Evolutionary conservation across 2,113 vertebrate genomes (phyloP), one percentile per base, ranked within the genome.

Genomic region (Platysteira castanea): DNA sequence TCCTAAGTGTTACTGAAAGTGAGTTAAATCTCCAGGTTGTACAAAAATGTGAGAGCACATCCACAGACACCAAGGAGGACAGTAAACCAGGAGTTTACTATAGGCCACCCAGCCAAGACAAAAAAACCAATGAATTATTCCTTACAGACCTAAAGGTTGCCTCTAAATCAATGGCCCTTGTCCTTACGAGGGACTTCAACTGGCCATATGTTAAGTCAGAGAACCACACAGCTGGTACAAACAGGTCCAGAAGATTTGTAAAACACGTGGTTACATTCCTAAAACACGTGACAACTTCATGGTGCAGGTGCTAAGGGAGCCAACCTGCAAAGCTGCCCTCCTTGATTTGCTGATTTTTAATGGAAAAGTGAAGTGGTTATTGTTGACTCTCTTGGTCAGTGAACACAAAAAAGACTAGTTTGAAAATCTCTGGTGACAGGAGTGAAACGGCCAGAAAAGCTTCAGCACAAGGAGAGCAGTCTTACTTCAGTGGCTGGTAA

Each of bases 191-290:
- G 5, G 28, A 31, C 9, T 75, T 60, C 24, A 46, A 13, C 11
- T 41, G 60, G 16, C 50, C 24, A 18, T 37, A 24, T 15, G 7
- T 35, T n/a, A 47, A 52, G 9, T 15, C n/a, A 52, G 47, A 60
- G 30, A 20, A 68, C 17, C 14, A 41, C n/a, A 61, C 9, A 53
- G 13, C 46, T 68, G 30, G 30, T 31, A 41, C 9, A 68, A 54
- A 68, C 30, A 61, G 11, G 6, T 27, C 20, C 21, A 39, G 19
- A 39, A 30, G 15, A 53, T 60, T 60, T 75, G 53, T 41, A 39
- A 81, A 67, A 39, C 8, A 20, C 0, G 0, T 17, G 37, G 27
- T 13, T 67, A 15, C 4, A 6, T 35, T 65, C 35, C 70, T 41
- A 35, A 50, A 86, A 50, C 26, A 50, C 20, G 13, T 11, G 8